Base-by-base conservation (phyloP, 2,797 vertebrate genomes). In the Hydrolagus colliei region DNA sequence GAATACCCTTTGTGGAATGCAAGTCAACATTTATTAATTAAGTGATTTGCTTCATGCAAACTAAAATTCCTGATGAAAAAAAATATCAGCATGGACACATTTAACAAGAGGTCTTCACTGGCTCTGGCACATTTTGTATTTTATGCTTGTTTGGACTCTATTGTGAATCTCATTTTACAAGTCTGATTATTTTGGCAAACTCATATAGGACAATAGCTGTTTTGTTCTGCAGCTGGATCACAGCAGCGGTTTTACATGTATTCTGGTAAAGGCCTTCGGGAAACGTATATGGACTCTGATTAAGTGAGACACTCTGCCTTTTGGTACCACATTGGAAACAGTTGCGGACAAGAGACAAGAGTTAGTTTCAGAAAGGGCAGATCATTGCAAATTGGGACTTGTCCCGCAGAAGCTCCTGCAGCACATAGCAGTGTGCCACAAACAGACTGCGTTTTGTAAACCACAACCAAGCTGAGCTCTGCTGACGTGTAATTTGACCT, bases 41-140 rank as follows among this genome's bases (percentile, higher is more conserved):
- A 22, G n/a, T 65, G 61, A 20, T 67, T 7, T 27, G 18, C 12
- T 65, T 9, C 13, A 67, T 2, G 6, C 41, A 22, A 27, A 67
- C 41, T 79, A 65, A 65, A 80, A 32, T n/a, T 80, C 16, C 22
- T 67, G 62, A 52, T 52, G 27, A 27, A 52, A 80, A 80, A 80
- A 13, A 61, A 80, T 67, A 32, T 16, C 4, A 32, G 62, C 18
- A 67, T 67, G 65, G 9, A 59, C 78, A 52, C 6, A 52, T 52
- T 52, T 52, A 52, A 52, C 41, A 52, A 52, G 41, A 52, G 41
- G 3, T 52, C 41, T 52, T 52, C 41, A 52, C 3, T 52, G 41
- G 41, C 41, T 52, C 41, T 52, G 41, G 41, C 6, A 1, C 41
- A 52, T 52, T 52, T 52, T 52, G 41, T 52, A 52, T 52, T 52